These are phyloP conservation scores for Trilocha varians DNA, from an alignment of 2,888 invertebrate genomes.

Conservation along the genomic window DNA sequence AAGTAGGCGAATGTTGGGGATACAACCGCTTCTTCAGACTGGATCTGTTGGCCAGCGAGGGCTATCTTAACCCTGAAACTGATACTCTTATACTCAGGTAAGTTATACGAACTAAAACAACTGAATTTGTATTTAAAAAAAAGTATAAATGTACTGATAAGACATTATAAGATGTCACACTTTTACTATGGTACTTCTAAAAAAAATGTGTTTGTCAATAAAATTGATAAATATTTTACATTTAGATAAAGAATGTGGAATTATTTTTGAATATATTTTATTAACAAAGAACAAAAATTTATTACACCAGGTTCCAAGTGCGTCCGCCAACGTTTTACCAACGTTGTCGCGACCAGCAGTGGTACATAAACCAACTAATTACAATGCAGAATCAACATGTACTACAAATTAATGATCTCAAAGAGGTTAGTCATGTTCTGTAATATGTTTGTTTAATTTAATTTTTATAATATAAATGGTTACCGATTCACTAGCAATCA, in stretches of 20 bases:
- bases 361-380: slow-evolving; percentile 90
- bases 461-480: not conserved
- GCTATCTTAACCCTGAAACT: slow-evolving; percentile 87
- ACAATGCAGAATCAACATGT: slow-evolving; percentile 86
- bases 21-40: slow-evolving; percentile 94
- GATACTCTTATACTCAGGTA: slow-evolving; percentile 89
- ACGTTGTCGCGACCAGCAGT: slow-evolving; percentile 93
- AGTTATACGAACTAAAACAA: no score
- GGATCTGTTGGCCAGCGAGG: slow-evolving; percentile 91
- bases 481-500: no score
- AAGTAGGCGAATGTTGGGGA: slow-evolving; percentile 97
- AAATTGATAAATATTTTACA: no score
- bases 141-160: no score
- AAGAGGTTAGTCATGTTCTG: slow-evolving; percentile 74
- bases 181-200: no score
- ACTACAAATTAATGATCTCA: slow-evolving; percentile 87
- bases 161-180: no score
- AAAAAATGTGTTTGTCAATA: no score
- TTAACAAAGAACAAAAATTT: not conserved
- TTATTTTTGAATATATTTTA: no score
- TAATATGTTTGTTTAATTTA: not conserved
- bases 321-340: slow-evolving; percentile 95
- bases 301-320: slow-evolving; percentile 82
- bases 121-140: no score
- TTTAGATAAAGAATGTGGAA: no score